A percentile compares a stretch with the other conserved stretches of the same genome.
These are phyloP conservation scores for Coelinius sp. DNA, from an alignment of 2,888 invertebrate species.

Conservation along the genomic window DNA sequence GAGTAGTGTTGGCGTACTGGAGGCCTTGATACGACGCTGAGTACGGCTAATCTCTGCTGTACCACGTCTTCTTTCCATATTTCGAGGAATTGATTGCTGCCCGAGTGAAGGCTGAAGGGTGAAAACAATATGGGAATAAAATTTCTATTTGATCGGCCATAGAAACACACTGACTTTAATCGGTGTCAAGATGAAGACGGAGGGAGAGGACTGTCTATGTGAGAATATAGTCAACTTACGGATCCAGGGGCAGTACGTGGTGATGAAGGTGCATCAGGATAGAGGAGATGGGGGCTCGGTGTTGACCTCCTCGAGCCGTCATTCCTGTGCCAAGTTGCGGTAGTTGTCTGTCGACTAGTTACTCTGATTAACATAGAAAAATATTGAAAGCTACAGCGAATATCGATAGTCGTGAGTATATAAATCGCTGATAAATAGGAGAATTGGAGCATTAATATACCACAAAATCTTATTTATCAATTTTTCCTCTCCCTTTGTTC, in stretches of 20 bases:
- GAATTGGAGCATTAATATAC: too few relatives aligned
- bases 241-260: conserved; percentile 66
- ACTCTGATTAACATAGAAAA: conserved; percentile 40
- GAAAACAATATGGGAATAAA: not conserved
- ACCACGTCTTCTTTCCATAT: conserved; percentile 57
- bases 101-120: conserved; percentile 7
- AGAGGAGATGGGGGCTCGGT: conserved; percentile 61
- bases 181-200: too few relatives aligned
- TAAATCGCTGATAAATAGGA: conserved; percentile 24
- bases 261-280: conserved; percentile 57
- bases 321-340: conserved; percentile 54
- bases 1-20: conserved; percentile 64
- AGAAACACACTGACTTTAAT: too few relatives aligned
- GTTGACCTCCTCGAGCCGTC: conserved; percentile 64
- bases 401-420: too few relatives aligned
- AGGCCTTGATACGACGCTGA: conserved; percentile 64
- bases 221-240: conserved; percentile 54
- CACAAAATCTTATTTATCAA: too few relatives aligned
- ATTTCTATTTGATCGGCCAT: not conserved
- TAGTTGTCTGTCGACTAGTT: conserved; percentile 49
- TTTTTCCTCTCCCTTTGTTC: too few relatives aligned
- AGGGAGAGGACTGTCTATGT: too few relatives aligned
- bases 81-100: conserved; percentile 36
- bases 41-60: conserved; percentile 58
- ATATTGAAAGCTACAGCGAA: not conserved